Conservation (phyloP, 2,888 invertebrate genomes). For the Spodoptera exigua region DNA sequence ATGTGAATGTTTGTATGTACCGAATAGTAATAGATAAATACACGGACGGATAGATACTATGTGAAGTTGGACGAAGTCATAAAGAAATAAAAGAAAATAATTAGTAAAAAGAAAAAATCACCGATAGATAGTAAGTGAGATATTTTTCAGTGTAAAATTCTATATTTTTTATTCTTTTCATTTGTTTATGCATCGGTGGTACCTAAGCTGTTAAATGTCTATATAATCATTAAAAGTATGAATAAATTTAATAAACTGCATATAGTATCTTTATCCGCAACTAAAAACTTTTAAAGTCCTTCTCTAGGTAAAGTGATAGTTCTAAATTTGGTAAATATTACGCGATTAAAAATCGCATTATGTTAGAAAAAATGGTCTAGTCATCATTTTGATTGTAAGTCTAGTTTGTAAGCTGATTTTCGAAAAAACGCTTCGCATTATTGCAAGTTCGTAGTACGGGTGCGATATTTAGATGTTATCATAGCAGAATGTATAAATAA, state of each 20-base stretch:
- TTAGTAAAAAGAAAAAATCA: no score
- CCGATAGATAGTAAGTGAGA: no score
- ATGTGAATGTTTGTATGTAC: neutral
- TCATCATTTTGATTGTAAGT: slow-evolving; percentile 22
- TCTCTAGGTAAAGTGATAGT: slow-evolving; percentile 51
- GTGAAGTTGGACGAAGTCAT: neutral
- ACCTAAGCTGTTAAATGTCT: neutral
- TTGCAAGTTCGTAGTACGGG: slow-evolving; percentile 51
- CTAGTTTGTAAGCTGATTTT: slow-evolving; percentile 23
- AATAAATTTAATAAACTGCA: slow-evolving; percentile 3
- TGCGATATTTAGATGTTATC: slow-evolving; percentile 27
- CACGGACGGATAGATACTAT: neutral
- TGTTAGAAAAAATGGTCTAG: slow-evolving; percentile 17
- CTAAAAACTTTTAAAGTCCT: slow-evolving; percentile 16
- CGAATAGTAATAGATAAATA: neutral
- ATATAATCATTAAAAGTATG: neutral
- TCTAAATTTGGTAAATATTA: slow-evolving; percentile 36
- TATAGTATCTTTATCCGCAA: slow-evolving; percentile 3
- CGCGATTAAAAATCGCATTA: slow-evolving; percentile 45
- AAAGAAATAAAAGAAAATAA: no score
- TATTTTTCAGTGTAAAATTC: no score
- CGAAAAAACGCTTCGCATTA: slow-evolving; percentile 23
- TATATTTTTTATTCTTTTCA: no score
- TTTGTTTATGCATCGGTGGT: no score
- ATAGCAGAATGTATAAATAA: slow-evolving; percentile 15